These are phyloP conservation scores for Lepus americanus DNA, from an alignment of 2,113 vertebrate genomes.

Conservation along the genomic window DNA sequence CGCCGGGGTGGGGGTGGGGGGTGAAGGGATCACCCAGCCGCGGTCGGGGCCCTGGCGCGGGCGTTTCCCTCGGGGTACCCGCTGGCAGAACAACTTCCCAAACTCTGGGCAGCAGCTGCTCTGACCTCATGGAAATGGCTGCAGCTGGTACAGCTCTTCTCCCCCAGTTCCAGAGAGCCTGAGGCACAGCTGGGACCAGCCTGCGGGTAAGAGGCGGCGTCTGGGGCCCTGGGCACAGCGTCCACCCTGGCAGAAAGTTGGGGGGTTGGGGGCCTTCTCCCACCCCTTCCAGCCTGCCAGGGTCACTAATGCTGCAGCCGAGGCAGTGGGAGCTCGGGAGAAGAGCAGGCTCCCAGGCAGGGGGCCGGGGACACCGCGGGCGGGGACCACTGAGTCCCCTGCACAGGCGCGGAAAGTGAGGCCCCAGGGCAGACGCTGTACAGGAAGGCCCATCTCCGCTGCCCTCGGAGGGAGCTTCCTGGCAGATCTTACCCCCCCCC, in stretches of 20 bases:
- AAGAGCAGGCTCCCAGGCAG: neutral
- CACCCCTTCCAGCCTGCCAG: neutral
- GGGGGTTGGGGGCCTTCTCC: neutral
- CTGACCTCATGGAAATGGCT: neutral
- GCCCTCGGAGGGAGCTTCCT: neutral
- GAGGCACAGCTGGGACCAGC: neutral
- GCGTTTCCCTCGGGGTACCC: neutral
- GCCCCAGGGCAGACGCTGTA: neutral
- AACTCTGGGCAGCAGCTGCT: slow-evolving; percentile 51
- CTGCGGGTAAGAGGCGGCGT: neutral
- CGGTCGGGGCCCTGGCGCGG: neutral
- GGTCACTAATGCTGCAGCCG: neutral
- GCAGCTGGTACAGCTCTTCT: neutral
- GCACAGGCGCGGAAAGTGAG: neutral
- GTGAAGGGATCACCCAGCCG: fast-evolving
- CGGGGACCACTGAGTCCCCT: neutral
- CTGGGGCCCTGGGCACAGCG: neutral
- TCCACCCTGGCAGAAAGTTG: neutral
- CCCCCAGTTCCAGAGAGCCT: neutral
- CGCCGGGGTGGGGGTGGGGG: neutral
- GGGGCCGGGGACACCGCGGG: neutral
- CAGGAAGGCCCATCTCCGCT: neutral
- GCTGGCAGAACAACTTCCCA: slow-evolving; percentile 31
- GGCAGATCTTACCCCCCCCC: neutral
- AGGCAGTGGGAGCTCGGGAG: no score